Conservation (phyloP, 2,113 vertebrate genomes). For the Platichthys flesus region DNA sequence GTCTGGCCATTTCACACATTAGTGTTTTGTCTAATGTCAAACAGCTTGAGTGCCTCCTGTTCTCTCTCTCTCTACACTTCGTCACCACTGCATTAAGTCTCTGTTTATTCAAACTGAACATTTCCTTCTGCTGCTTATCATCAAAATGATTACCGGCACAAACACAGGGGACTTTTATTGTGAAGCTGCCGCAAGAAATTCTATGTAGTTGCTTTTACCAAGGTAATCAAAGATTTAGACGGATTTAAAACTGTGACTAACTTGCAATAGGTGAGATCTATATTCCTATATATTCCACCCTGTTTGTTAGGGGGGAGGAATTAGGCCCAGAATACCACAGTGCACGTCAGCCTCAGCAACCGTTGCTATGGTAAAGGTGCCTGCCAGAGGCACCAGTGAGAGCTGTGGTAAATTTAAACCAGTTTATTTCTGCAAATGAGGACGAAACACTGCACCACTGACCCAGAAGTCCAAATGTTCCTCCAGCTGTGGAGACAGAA, state of each 20-base stretch:
- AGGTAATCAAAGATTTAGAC: not conserved
- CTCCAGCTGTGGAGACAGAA: not conserved
- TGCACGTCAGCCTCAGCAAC: conserved; percentile 15
- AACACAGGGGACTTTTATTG: not conserved
- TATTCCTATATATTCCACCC: conserved; percentile 13
- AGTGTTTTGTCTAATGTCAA: not conserved
- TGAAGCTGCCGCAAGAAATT: not conserved
- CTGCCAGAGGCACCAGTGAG: conserved; percentile 2
- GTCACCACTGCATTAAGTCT: too few species aligned
- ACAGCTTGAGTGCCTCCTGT: too few species aligned
- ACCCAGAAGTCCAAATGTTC: conserved; percentile 1
- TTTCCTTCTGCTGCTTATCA: not conserved
- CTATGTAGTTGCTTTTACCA: not conserved
- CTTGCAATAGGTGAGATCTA: not conserved
- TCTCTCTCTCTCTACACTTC: too few species aligned
- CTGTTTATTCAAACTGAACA: not conserved
- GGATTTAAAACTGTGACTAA: not conserved
- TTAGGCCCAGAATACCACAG: conserved; percentile 7
- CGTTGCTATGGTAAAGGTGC: not conserved
- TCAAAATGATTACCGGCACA: not conserved
- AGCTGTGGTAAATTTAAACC: conserved; percentile 9
- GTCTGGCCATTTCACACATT: not conserved
- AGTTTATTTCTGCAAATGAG: not conserved
- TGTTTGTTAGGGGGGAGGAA: not conserved
- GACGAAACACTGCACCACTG: not conserved